Base-by-base conservation (phyloP, 2,888 invertebrate genomes). In the Drosophila lacicola region DNA sequence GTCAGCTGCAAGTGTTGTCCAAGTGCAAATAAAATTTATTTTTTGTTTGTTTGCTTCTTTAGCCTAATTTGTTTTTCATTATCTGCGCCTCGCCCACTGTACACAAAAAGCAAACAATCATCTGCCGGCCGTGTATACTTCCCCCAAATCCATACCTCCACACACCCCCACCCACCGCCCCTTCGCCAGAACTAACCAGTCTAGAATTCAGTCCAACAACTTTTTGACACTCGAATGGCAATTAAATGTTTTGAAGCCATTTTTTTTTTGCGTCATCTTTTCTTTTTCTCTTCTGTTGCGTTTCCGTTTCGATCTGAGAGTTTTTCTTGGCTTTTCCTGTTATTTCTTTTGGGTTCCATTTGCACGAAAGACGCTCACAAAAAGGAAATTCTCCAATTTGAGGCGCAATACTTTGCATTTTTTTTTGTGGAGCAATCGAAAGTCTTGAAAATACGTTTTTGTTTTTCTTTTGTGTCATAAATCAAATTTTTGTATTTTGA, bases 401-500 rank as follows among this genome's bases (percentile, higher is more conserved):
- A 71, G 41, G 66, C 65, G 74, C 70, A 65, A 21, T 21, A 17
- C 17, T 37, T n/a, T 36, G 21, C 8, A 45, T 11, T 4, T 17
- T 8, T 39, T 21, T 14, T 19, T 11, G 11, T 49, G 29, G 13
- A 44, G 13, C 57, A 62, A 58, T 45, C 39, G 42, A 64, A 70
- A 70, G 50, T 70, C 53, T 75, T 66, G 57, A 47, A 53, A 69
- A 49, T 61, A 62, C 61, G 61, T 66, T 70, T 71, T 64, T 54
- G 41, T 63, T 71, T 58, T 57, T 63, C 34, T 63, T 65, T 60
- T 65, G 74, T 85, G 81, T 71, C 85, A 85, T 87, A 80, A 85
- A 79, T 79, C 74, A 67, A 47, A 69, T 62, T 83, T 90, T 89
- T 90, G 89, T 84, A 86, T 90, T 90, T 90, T 90, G 89, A 76